Base-by-base conservation (phyloP, 2,113 vertebrate species). In the Gasterosteus nipponicus region DNA sequence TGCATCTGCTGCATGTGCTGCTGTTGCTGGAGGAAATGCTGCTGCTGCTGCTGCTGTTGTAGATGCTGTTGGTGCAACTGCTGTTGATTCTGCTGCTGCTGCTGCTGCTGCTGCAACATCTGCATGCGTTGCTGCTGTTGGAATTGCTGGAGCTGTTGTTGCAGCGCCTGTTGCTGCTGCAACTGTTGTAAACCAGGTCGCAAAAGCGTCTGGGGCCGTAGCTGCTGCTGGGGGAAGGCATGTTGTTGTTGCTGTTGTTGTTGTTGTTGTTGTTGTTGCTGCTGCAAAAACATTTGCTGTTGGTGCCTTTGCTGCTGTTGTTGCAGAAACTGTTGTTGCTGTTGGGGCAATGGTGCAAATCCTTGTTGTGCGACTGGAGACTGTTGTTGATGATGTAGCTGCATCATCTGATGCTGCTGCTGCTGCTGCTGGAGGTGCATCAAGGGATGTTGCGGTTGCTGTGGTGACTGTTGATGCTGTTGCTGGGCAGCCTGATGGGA, bases 401-500 rank as follows among this genome's bases (percentile, higher is more conserved):
- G 89, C 69, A 87, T 83, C 75, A 85, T 83, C 0, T 92, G 94
- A 18, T 88, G 84, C 29, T 84, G 86, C 0, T 91, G 94, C n/a
- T 89, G 80, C 68, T 87, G 84, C 58, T 93, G 95, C 29, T 94
- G 94, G 67, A 95, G 93, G 74, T 93, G 95, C 88, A 93, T 51
- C 80, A 95, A 92, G 44, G 94, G 93, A 78, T 95, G 96, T 69
- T 93, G 95, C 38, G 91, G 92, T 10, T 95, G 95, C 68, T 95
- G 94, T 47, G 92, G 94, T 0, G 91, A 77, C 46, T 93, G 94
- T 26, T 94, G 94, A 15, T 87, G 96, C 0, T 94, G 81, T 22
- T 90, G 87, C 9, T 2, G 95, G 92, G 95, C 67, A 91, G 92
- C 38, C 60, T 95, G 96, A 31, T 96, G 95, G 41, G 95, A 94